A percentile compares a stretch with the other conserved stretches of the same genome.
Evolutionary conservation across 2,797 vertebrate species (phyloP).

Genomic region (Fistularia commersonii): DNA sequence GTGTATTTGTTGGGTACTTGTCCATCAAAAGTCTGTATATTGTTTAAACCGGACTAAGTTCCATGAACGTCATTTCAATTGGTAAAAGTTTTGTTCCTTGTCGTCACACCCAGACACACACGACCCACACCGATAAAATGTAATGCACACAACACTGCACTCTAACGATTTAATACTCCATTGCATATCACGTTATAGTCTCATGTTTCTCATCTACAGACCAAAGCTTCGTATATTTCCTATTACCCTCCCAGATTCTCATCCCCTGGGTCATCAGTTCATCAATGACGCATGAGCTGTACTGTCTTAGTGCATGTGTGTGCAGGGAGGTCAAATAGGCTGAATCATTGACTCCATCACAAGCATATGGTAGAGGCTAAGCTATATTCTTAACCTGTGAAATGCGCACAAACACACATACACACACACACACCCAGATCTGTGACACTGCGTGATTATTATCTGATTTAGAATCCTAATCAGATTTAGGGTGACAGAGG

Average conservation of each 20-base stretch:
- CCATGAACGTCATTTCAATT: too few relatives aligned
- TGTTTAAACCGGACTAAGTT: neutral
- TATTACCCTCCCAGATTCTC: neutral
- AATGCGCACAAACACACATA: neutral
- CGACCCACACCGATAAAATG: too few relatives aligned
- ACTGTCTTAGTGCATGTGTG: constrained; percentile 1
- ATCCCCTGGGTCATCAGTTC: constrained; percentile 5
- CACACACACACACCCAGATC: constrained; percentile 22
- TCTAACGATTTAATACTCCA: too few relatives aligned
- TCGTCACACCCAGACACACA: too few relatives aligned
- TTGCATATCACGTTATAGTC: too few relatives aligned
- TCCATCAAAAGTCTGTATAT: neutral
- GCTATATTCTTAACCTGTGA: too few relatives aligned
- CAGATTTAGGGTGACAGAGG: constrained; percentile 55
- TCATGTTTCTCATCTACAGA: too few relatives aligned
- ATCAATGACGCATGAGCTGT: constrained; percentile 18
- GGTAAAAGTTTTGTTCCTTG: too few relatives aligned
- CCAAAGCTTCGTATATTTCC: neutral
- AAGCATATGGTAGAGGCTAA: constrained; percentile 26
- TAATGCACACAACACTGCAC: too few relatives aligned
- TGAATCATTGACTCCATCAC: constrained; percentile 14
- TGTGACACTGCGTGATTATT: constrained; percentile 56
- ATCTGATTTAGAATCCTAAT: constrained; percentile 53
- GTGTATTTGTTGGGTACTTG: too few relatives aligned
- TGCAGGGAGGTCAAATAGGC: constrained; percentile 14